phyloP scores from a whole-genome alignment of 35 echinoderm and acorn worm species.

The Apostichopus californicus region DNA sequence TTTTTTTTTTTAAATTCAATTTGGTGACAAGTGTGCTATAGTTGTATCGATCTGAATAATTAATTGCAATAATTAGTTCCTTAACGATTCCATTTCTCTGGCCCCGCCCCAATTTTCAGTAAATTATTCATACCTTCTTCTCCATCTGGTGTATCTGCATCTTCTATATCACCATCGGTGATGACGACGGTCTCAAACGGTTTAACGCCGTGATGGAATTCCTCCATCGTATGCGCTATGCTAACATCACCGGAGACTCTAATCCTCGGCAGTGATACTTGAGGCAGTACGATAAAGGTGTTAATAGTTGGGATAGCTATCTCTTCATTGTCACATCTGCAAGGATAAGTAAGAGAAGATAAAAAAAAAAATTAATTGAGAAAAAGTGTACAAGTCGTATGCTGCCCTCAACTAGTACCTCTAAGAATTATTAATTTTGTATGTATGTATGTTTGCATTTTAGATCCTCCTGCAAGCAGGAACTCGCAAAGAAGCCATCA shows the following conservation, averaged over 20 bases:
- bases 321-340: constrained; percentile 78
- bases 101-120: not conserved
- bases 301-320: constrained; percentile 71
- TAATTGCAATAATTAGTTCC: not conserved
- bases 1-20: not conserved
- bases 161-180: constrained; percentile 61
- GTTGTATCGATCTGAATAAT: not conserved
- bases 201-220: constrained; percentile 69
- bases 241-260: constrained; percentile 68
- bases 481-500: not conserved
- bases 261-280: constrained; percentile 77
- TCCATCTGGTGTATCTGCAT: constrained; percentile 48
- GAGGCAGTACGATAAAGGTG: constrained; percentile 78
- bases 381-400: not conserved
- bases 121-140: constrained; percentile 7
- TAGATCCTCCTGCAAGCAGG: too few relatives aligned
- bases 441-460: too few relatives aligned
- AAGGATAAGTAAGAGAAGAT: not conserved
- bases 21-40: not conserved
- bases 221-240: constrained; percentile 62
- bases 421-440: too few relatives aligned
- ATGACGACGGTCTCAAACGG: constrained; percentile 76
- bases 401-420: not conserved
- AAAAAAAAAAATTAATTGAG: not conserved
- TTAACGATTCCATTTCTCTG: not conserved